Base-by-base conservation (phyloP, 1,140 invertebrate species). In the Chymomyza costata region DNA sequence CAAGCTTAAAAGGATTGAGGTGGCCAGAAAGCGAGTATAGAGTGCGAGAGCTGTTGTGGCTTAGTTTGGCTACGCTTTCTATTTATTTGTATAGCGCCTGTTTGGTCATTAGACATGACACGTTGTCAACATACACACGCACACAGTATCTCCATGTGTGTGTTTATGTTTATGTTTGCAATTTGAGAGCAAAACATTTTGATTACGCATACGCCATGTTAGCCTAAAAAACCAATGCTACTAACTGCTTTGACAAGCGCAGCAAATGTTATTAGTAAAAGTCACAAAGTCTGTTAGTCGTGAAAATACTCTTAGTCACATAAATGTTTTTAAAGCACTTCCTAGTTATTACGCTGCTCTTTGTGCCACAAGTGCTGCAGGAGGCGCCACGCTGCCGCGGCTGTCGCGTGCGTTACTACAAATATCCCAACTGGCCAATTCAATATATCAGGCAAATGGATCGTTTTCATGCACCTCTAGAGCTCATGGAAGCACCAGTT, bases 171-270 rank as follows among this genome's bases (percentile, higher is more conserved):
- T 56, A 68, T 73, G 69, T 69, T 76, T 73, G 61, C 48, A 66
- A 60, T 73, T 73, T 69, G 57, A 10, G 60, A 48, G 65, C 69
- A 73, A 64, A 73, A 69, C 70, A 76, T 76, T 74, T 76, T 76
- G 69, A 76, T 69, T 74, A 69, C 65, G 69, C 70, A 74, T 69
- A 69, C 69, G 69, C 55, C 69, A 43, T 61, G 69, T 65, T 59
- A 46, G 35, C 30, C 53, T 3, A 25, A 48, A 48, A n/a, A n/a
- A n/a, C n/a, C n/a, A 17, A 31, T 13, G 35, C 35, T 39, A 49
- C 37, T 49, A 40, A 18, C 44, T 53, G 60, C 70, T 76, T 74
- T 74, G 70, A 76, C 69, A 73, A 62, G 59, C 69, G 44, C 50
- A 66, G 64, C 69, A 50, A 63, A 39, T 51, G 46, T 37, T 62